Conservation (phyloP, 2,113 vertebrate genomes). For the Platysternon megacephalum region DNA sequence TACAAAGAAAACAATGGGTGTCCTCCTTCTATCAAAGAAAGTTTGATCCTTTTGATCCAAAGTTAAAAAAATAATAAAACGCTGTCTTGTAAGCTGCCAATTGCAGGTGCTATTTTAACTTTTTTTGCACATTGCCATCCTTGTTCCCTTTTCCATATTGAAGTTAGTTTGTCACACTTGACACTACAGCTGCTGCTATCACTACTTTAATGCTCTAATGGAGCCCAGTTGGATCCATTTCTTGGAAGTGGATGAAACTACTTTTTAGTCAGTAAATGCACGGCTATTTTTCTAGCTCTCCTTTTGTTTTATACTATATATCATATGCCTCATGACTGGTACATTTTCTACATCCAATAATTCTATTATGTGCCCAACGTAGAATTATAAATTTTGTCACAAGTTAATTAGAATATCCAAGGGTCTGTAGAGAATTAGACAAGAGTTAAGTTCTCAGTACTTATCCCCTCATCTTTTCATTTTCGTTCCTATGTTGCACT, state of each 20-base stretch:
- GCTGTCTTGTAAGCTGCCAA: accelerated
- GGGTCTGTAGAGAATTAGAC: too few species aligned
- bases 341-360: background rate
- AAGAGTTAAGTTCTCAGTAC: too few species aligned
- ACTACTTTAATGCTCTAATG: background rate
- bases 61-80: background rate
- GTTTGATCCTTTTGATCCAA: background rate
- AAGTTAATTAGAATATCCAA: too few species aligned
- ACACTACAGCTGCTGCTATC: background rate
- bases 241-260: background rate
- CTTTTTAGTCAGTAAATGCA: background rate
- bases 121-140: background rate
- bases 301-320: background rate
- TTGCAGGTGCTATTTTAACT: background rate
- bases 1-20: background rate
- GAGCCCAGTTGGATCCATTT: background rate
- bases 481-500: background rate
- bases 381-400: too few species aligned
- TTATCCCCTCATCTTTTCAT: background rate
- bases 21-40: background rate
- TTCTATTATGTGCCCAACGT: background rate
- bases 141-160: background rate
- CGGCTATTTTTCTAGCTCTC: background rate
- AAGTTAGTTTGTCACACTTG: background rate
- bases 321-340: background rate